Conservation (phyloP, 2,113 vertebrate genomes). For the Tachycineta bicolor region DNA sequence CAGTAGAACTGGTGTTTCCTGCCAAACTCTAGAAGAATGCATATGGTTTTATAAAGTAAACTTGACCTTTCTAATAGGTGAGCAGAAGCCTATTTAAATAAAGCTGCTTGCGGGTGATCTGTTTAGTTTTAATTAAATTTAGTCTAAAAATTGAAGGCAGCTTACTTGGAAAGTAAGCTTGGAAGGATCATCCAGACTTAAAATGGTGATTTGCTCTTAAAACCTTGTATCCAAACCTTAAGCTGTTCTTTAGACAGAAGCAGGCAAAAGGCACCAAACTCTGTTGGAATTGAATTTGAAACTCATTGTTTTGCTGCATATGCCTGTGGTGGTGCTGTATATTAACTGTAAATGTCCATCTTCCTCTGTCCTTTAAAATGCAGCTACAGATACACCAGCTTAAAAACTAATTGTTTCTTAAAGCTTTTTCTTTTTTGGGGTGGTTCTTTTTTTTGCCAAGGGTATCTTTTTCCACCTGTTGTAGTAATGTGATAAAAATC, state of each 20-base stretch:
- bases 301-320: not conserved
- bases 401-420: constrained; percentile 7
- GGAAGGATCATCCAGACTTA: constrained; percentile 34
- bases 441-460: not conserved
- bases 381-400: not conserved
- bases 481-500: not conserved
- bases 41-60: not conserved
- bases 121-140: constrained; percentile 64
- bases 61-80: constrained; percentile 10
- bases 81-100: constrained; percentile 49
- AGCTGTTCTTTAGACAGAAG: constrained; percentile 35
- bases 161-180: constrained; percentile 28
- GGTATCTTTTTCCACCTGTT: not conserved
- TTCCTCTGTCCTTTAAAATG: not conserved
- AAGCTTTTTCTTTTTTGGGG: constrained; percentile 11
- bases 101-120: constrained; percentile 55
- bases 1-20: not conserved
- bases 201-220: constrained; percentile 37
- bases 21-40: not conserved
- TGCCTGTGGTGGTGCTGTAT: not conserved
- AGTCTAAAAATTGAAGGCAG: constrained; percentile 48
- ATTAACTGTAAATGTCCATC: not conserved
- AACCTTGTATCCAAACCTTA: constrained; percentile 29
- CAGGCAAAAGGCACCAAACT: constrained; percentile 4
- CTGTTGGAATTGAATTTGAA: not conserved